Evolutionary conservation across 2,888 invertebrate species (phyloP).

Genomic region (Calameuta pallipes): DNA sequence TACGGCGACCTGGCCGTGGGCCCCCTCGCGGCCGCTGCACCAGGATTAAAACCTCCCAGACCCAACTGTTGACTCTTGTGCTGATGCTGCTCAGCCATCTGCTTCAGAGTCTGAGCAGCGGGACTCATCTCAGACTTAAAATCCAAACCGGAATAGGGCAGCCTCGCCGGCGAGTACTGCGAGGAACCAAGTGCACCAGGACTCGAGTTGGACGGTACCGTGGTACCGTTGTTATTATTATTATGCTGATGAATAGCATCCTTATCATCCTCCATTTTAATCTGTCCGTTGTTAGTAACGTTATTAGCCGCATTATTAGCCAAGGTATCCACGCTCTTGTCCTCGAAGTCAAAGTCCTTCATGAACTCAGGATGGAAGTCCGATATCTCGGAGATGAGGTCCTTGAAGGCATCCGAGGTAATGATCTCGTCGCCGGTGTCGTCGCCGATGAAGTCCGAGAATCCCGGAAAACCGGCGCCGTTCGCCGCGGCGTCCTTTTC

Average conservation of each 20-base stretch:
- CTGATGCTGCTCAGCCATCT: constrained; percentile 98
- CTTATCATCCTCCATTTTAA: constrained; percentile 63
- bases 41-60: constrained; percentile 68
- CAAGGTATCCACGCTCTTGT: constrained; percentile 63
- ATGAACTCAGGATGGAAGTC: constrained; percentile 85
- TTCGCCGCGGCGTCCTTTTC: constrained; percentile 84
- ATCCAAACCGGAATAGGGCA: constrained; percentile 68
- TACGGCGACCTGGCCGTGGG: constrained; percentile 70
- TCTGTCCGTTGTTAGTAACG: constrained; percentile 55
- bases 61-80: constrained; percentile 81
- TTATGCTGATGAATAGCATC: constrained; percentile 50
- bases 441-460: constrained; percentile 85
- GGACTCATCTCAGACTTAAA: constrained; percentile 81
- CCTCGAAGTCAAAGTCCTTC: constrained; percentile 83
- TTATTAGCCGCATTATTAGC: constrained; percentile 28
- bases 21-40: constrained; percentile 53
- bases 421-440: constrained; percentile 84
- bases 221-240: constrained; percentile 42
- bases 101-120: constrained; percentile 94
- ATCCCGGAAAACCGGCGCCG: constrained; percentile 80
- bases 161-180: constrained; percentile 67
- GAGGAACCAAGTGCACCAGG: constrained; percentile 65
- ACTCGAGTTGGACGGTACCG: constrained; percentile 56
- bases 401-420: constrained; percentile 82
- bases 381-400: constrained; percentile 88